Percentiles rank a stretch among this genome's conserved stretches.
phyloP scores from a whole-genome alignment of 2,888 invertebrate species.

The Linnaemya vulpina region DNA sequence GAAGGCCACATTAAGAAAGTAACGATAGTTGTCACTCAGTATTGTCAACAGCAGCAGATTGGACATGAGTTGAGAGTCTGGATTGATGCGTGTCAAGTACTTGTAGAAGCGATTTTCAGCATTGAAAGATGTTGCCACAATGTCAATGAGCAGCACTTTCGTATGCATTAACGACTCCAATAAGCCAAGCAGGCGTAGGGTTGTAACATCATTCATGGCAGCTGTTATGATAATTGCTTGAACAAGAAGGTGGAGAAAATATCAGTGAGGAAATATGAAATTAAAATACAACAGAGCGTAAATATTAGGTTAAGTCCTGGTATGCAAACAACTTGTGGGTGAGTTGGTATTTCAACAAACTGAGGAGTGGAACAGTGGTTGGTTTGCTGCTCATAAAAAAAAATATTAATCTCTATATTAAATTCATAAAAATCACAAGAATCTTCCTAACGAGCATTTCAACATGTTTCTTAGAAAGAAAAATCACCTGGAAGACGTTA shows the following conservation, averaged over 20 bases:
- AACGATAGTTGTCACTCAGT: conserved; percentile 82
- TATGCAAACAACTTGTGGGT: background rate
- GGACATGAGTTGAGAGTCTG: conserved; percentile 76
- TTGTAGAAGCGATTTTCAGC: conserved; percentile 81
- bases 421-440: too few species aligned
- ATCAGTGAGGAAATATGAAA: background rate
- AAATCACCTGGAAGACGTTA: too few species aligned
- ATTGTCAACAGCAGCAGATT: conserved; percentile 82
- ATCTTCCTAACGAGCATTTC: too few species aligned
- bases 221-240: conserved; percentile 81
- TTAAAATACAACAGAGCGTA: background rate
- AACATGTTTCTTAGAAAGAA: too few species aligned
- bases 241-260: background rate
- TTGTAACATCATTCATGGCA: conserved; percentile 80
- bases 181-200: conserved; percentile 76
- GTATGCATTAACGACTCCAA: conserved; percentile 76
- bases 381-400: background rate
- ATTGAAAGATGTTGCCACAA: conserved; percentile 82
- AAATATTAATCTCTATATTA: too few species aligned
- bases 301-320: background rate
- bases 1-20: conserved; percentile 80
- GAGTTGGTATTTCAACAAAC: background rate
- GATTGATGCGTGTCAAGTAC: conserved; percentile 78
- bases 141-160: conserved; percentile 82
- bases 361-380: background rate